phyloP scores from a whole-genome alignment of 92 coral and sea anemone species.

The Palythoa grandis region DNA sequence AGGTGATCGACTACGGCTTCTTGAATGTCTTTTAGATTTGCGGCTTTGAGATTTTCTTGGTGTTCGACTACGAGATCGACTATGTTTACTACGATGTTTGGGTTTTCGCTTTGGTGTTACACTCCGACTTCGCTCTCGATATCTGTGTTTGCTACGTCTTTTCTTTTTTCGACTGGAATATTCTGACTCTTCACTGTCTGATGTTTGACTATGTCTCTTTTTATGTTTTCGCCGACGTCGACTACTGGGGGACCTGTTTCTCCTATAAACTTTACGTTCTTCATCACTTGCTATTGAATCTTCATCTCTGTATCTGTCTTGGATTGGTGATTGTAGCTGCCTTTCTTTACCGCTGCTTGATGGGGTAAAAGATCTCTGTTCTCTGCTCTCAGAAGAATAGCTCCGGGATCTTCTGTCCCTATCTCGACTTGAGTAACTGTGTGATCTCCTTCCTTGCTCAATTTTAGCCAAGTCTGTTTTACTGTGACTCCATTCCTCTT shows the following conservation, averaged over 20 bases:
- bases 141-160: constrained; percentile 79
- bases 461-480: not conserved
- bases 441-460: constrained; percentile 40
- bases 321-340: constrained; percentile 12
- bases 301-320: constrained; percentile 37
- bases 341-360: constrained; percentile 26
- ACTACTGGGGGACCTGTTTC: constrained; percentile 57
- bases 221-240: constrained; percentile 43
- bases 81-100: constrained; percentile 67
- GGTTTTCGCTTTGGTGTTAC: constrained; percentile 68
- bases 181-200: constrained; percentile 41
- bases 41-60: constrained; percentile 73
- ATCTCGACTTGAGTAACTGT: constrained; percentile 37
- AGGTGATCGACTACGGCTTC: constrained; percentile 64
- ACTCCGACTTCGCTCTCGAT: constrained; percentile 76
- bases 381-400: constrained; percentile 15
- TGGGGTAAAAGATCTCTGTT: not conserved
- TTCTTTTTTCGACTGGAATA: constrained; percentile 63
- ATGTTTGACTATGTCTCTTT: constrained; percentile 60
- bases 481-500: constrained; percentile 16
- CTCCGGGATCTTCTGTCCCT: constrained; percentile 16
- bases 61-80: constrained; percentile 71
- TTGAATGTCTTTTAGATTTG: constrained; percentile 55
- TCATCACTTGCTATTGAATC: constrained; percentile 21
- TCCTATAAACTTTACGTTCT: constrained; percentile 37